phyloP scores from a whole-genome alignment of 2,888 invertebrate species.

The Coecobrya sp. region DNA sequence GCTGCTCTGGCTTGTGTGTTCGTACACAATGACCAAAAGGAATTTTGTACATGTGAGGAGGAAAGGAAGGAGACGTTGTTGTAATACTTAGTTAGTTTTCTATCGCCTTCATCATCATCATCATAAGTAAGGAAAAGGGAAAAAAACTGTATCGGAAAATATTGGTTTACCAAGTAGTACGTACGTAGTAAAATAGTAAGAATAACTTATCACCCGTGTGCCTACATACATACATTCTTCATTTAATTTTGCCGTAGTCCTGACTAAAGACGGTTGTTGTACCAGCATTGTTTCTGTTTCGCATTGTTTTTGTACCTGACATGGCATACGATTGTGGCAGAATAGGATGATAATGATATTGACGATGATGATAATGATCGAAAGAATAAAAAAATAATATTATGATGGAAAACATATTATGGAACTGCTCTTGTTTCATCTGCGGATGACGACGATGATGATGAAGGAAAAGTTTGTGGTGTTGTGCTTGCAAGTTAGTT shows the following conservation, averaged over 20 bases:
- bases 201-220: not conserved
- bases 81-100: slow-evolving; percentile 28
- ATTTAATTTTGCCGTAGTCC: slow-evolving; percentile 5
- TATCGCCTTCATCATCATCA: slow-evolving; percentile 30
- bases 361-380: slow-evolving; percentile 35
- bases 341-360: slow-evolving; percentile 18
- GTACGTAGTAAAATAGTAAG: not conserved
- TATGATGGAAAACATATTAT: slow-evolving; percentile 4
- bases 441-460: not conserved
- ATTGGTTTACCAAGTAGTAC: slow-evolving; percentile 53
- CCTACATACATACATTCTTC: not conserved
- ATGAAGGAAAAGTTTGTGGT: not conserved
- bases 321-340: slow-evolving; percentile 48
- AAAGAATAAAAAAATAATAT: slow-evolving; percentile 30
- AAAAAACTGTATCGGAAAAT: slow-evolving; percentile 43
- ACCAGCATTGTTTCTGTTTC: slow-evolving; percentile 1
- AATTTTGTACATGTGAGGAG: slow-evolving; percentile 74
- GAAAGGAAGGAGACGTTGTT: slow-evolving; percentile 56
- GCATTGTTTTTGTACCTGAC: slow-evolving; percentile 55
- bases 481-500: not conserved
- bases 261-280: slow-evolving; percentile 25
- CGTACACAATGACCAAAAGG: slow-evolving; percentile 47
- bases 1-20: not conserved
- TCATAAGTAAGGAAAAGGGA: slow-evolving; percentile 2
- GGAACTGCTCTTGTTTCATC: slow-evolving; percentile 27